Percentiles rank a stretch among this genome's conserved stretches.
phyloP scores from a whole-genome alignment of 2,113 vertebrate species.

The Xenopus laevis region DNA sequence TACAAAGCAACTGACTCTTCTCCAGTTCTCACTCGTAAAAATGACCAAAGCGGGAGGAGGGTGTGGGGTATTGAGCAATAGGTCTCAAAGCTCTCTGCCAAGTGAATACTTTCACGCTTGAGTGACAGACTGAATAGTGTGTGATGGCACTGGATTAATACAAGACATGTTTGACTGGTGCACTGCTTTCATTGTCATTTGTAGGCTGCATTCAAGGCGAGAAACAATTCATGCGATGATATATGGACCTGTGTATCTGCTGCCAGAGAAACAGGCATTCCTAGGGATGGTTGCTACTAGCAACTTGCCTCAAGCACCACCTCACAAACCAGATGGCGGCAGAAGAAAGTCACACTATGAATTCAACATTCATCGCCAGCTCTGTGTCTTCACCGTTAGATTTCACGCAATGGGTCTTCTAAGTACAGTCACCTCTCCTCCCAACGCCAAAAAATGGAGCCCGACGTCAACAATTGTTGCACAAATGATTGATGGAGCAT shows the following conservation, averaged over 20 bases:
- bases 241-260: slow-evolving; percentile 46
- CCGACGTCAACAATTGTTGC: neutral
- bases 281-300: slow-evolving; percentile 75
- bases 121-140: slow-evolving; percentile 11
- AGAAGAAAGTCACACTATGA: slow-evolving; percentile 48
- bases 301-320: slow-evolving; percentile 69
- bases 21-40: neutral
- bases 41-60: neutral
- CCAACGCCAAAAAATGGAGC: neutral
- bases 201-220: slow-evolving; percentile 23
- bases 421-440: neutral
- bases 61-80: neutral
- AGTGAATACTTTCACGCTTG: slow-evolving; percentile 14
- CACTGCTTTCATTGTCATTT: slow-evolving; percentile 16
- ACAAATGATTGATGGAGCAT: neutral
- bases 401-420: slow-evolving; percentile 24
- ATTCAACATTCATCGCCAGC: slow-evolving; percentile 47
- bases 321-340: slow-evolving; percentile 57
- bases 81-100: neutral
- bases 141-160: slow-evolving; percentile 13
- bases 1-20: neutral
- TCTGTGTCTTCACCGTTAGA: slow-evolving; percentile 47
- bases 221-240: slow-evolving; percentile 44
- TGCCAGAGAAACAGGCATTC: slow-evolving; percentile 63
- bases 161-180: slow-evolving; percentile 17